Evolutionary conservation across 2,888 invertebrate genomes (phyloP).

Genomic region (Ornithoptera alexandrae): DNA sequence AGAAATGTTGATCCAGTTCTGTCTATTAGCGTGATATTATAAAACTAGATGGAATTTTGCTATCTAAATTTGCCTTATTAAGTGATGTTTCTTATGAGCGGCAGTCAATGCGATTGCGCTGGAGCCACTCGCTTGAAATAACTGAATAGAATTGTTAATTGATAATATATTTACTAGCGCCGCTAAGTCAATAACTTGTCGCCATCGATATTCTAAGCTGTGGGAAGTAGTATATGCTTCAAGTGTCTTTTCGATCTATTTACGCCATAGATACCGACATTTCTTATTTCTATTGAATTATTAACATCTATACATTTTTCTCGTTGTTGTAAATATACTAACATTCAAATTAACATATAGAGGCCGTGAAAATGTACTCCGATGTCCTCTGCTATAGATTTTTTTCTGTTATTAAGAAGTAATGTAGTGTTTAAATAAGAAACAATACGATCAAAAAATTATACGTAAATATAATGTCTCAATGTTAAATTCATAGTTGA

Average conservation of each 20-base stretch:
- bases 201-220: conserved; percentile 1
- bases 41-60: conserved; percentile 37
- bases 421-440: no score
- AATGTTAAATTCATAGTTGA: not conserved
- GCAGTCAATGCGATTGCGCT: conserved; percentile 9
- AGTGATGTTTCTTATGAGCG: conserved; percentile 50
- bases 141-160: conserved; percentile 19
- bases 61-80: conserved; percentile 58
- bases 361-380: no score
- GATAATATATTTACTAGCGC: conserved; percentile 22
- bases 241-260: not conserved
- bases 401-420: not conserved
- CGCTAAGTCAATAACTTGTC: conserved; percentile 22
- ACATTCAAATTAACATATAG: no score
- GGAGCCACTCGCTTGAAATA: conserved; percentile 2
- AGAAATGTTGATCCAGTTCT: conserved; percentile 30
- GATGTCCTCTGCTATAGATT: no score
- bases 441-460: not conserved
- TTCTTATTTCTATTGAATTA: not conserved
- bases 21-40: conserved; percentile 34
- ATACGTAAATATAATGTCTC: not conserved
- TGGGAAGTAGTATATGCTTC: conserved; percentile 12
- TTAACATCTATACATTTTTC: no score
- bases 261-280: not conserved
- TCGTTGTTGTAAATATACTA: no score